Base-by-base conservation (phyloP, 1,140 invertebrate species). In the Papilio xuthus region DNA sequence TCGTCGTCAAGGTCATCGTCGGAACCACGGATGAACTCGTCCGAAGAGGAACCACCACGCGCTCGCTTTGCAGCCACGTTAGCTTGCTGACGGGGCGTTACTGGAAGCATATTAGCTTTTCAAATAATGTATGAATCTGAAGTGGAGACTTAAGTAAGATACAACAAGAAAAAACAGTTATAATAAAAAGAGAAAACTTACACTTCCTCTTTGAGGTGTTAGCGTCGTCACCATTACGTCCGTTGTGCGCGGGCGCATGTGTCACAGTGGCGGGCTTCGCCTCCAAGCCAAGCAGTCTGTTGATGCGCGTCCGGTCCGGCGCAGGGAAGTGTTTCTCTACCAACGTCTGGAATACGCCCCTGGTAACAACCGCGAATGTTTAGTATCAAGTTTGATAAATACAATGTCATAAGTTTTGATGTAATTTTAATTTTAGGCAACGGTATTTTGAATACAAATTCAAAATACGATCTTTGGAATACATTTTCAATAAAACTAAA, bases 271-370 rank as follows among this genome's bases (percentile, higher is more conserved):
- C 63, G 84, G 83, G 85, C 83, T 94, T 91, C 2, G 84, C 79
- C 79, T 96, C 97, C 26, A 98, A 89, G 0, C 98, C 98, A 28
- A 99, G 94, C 60, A 99, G 94, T 70, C 97, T 95, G 84, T 97
- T 96, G 77, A 98, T 98, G 80, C 98, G 95, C 91, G 96, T 97
- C 73, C 97, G 95, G 94, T 99, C 97, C 4, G 98, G 98, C 4
- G 98, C 98, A 8, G 99, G 99, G 90, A 99, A 99, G 94, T 99
- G 98, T 89, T 99, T 99, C 91, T 99, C 98, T 0, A 99, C 97
- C 75, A 99, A 93, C 0, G 97, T 97, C 92, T 99, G 98, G 84
- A 99, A 96, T 15, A 99, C 98, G 75, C 98, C 98, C 90, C 96
- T 97, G 87, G 32, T 79, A 81, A 37, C n/a, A 44, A 23, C 18